Base-by-base conservation (phyloP, 1,140 invertebrate species). In the Hyles euphorbiae region DNA sequence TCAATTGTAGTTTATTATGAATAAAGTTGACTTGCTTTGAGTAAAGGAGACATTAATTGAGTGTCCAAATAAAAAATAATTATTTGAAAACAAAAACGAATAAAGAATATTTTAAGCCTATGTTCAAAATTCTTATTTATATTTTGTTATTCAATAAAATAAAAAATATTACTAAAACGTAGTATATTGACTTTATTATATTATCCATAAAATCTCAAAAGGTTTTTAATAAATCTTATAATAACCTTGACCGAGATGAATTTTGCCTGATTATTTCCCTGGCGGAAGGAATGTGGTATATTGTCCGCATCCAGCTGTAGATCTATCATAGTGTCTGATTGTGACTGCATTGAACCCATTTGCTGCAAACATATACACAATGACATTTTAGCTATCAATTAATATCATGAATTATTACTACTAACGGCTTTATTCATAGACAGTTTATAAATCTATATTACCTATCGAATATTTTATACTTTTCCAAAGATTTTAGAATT, bases 201-300 rank as follows among this genome's bases (percentile, higher is more conserved):
- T 8, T 8, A 5, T 8, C 4, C 36, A 1, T 40, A 5, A 5
- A 5, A 40, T 40, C 36, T 48, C 11, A 11, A 22, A 48, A 48
- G 11, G 47, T 10, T 48, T 46, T 48, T 48, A 48, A 48, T 48
- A 6, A 48, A 40, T 5, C 8, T 5, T 0, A 5, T 40, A 12
- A n/a, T 60, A 72, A 86, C 84, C 78, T 85, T 81, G 3, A 81
- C 70, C 57, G 74, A 54, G 44, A 84, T 70, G 55, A 72, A 64
- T 60, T 79, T 83, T 44, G 73, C 63, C 47, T 74, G 64, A 10
- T 44, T 7, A 33, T 44, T 33, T 34, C 74, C 74, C 51, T 67
- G 59, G 54, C 62, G 67, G 11, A 69, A 34, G 49, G 61, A 58
- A 11, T 68, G 56, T 11, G 50, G 62, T 11, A 67, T 49, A 34